These are phyloP conservation scores for Drosophila nigromelanica DNA, from an alignment of 1,140 invertebrate species.

Conservation along the genomic window DNA sequence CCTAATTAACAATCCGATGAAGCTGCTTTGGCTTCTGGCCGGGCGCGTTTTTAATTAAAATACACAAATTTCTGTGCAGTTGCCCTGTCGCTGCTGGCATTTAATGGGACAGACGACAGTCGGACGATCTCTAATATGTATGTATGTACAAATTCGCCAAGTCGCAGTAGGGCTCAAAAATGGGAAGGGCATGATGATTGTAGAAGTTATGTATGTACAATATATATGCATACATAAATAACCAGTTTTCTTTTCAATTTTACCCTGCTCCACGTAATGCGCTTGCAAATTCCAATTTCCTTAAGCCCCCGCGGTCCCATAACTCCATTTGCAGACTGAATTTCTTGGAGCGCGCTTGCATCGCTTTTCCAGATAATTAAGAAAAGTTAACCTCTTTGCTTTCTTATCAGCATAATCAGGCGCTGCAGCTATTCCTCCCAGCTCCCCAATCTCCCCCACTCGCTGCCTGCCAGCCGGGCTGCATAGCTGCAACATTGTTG, in stretches of 20 bases:
- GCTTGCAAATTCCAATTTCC: slow-evolving; percentile 42
- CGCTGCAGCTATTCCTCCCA: slow-evolving; percentile 27
- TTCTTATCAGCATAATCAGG: slow-evolving; percentile 80
- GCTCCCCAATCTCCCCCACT: not conserved
- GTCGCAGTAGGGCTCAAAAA: not conserved
- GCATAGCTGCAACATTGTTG: slow-evolving; percentile 40
- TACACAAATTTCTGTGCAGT: slow-evolving; percentile 76
- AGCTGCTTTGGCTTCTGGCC: slow-evolving; percentile 56
- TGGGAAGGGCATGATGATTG: slow-evolving; percentile 34
- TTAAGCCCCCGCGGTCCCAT: slow-evolving; percentile 23
- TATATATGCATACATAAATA: not conserved
- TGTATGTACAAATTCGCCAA: slow-evolving; percentile 25
- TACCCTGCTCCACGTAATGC: slow-evolving; percentile 35
- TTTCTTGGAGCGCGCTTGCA: too few relatives aligned
- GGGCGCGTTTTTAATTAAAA: slow-evolving; percentile 78
- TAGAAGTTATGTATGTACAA: slow-evolving; percentile 53
- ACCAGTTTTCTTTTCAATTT: slow-evolving; percentile 1
- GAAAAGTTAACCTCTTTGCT: slow-evolving; percentile 80
- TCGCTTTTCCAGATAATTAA: slow-evolving; percentile 80
- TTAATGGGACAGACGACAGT: slow-evolving; percentile 55
- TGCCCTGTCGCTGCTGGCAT: slow-evolving; percentile 60
- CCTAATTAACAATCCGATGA: slow-evolving; percentile 80
- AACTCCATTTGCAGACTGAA: not conserved
- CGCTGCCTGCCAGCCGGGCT: not conserved
- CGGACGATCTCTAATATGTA: slow-evolving; percentile 39